Conservation (phyloP, 2,888 invertebrate species). For the Eupeodes luniger region DNA sequence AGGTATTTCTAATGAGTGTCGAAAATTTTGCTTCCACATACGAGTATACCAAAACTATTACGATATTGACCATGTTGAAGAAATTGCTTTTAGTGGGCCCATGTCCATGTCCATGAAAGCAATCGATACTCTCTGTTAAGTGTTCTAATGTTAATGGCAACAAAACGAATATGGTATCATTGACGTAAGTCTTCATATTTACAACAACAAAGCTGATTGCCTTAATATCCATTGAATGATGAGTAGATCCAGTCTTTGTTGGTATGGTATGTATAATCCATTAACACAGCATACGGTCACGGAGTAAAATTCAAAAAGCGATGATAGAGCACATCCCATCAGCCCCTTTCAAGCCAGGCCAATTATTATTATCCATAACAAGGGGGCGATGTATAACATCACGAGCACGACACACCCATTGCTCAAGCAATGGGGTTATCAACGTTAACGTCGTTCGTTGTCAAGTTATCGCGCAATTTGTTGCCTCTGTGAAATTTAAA, state of each 20-base stretch:
- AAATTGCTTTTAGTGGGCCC: conserved; percentile 18
- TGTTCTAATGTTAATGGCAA: conserved; percentile 21
- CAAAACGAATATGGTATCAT: conserved; percentile 42
- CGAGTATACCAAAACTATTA: too few species aligned
- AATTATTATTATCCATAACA: conserved; percentile 72
- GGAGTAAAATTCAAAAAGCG: conserved; percentile 74
- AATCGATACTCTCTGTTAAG: background rate
- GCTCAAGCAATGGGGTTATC: conserved; percentile 53
- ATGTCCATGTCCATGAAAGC: background rate
- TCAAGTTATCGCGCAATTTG: conserved; percentile 66
- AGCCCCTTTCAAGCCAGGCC: conserved; percentile 63
- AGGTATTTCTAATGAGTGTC: too few species aligned
- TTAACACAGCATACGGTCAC: conserved; percentile 72
- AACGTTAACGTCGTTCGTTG: conserved; percentile 31
- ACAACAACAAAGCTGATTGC: conserved; percentile 62
- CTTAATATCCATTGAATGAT: conserved; percentile 62
- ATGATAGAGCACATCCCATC: conserved; percentile 75
- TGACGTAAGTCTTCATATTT: conserved; percentile 44
- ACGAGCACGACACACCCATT: conserved; percentile 58
- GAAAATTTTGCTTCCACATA: too few species aligned
- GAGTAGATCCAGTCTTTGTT: conserved; percentile 57
- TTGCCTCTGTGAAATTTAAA: conserved; percentile 53
- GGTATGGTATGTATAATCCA: conserved; percentile 62
- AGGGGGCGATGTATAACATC: conserved; percentile 55
- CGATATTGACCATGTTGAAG: conserved; percentile 25